Base-by-base conservation (phyloP, 2,888 invertebrate species). In the Cylloceria caligata region DNA sequence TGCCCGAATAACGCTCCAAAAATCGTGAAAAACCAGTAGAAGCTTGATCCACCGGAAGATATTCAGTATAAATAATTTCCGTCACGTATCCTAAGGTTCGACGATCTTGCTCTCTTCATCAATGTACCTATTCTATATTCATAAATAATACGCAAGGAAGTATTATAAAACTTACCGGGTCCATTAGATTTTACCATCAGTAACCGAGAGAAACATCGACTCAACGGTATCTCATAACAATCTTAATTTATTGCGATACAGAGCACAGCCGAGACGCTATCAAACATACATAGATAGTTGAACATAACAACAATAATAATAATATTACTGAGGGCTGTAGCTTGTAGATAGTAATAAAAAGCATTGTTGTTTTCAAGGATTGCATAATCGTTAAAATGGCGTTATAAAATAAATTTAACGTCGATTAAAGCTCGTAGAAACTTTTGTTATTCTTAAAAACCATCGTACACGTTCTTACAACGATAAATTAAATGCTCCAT, bases 301-400 rank as follows among this genome's bases (percentile, higher is more conserved):
- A 49, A 13, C 60, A 67, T 72, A 67, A 60, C 72, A 34, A 47
- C 60, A 76, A 74, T 64, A 52, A 62, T 69, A 52, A 55, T 55
- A 72, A 72, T 49, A 57, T 57, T 57, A 57, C 13, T 49, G 36
- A 60, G 39, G 45, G 27, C 39, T 5, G 24, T 16, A 79, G n/a
- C 42, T 69, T 78, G 74, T 78, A 81, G 81, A 81, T 81, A 74
- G 47, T 57, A 47, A 68, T 74, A 64, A 74, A 78, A 75, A 49
- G 60, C 11, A 68, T 69, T 55, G 64, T 52, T 52, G 21, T 49
- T 16, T 9, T 16, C 30, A 21, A 34, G n/a, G 16, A n/a, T 64
- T 11, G 64, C 21, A 19, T 5, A 64, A 69, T 68, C 77, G 52
- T 64, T 55, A 69, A 77, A 77, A 69, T 68, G 67, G 52, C 62